These are phyloP conservation scores for Smutsia temminckii DNA, from an alignment of 2,797 vertebrate species.

Conservation along the genomic window DNA sequence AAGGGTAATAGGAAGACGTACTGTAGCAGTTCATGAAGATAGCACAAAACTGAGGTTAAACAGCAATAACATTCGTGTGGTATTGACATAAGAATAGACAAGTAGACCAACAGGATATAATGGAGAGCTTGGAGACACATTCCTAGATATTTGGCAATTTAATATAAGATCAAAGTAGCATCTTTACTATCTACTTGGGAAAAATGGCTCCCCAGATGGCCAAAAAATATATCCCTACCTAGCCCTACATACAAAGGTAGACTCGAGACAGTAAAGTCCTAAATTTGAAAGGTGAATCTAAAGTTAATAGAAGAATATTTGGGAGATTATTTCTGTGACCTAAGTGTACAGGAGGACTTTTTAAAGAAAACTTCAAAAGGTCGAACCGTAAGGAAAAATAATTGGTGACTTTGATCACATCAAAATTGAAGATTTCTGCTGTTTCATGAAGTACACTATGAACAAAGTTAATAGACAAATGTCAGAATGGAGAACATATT, in stretches of 20 bases:
- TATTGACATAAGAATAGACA: background rate
- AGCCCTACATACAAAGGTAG: background rate
- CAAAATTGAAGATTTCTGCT: constrained; percentile 46
- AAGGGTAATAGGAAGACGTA: background rate
- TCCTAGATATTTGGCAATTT: background rate
- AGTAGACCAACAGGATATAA: background rate
- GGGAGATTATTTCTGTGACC: constrained; percentile 53
- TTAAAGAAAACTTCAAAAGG: constrained; percentile 49
- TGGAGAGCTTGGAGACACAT: background rate
- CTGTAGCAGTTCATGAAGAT: background rate
- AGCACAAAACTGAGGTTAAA: background rate
- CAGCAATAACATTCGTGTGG: background rate
- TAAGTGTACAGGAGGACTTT: constrained; percentile 39
- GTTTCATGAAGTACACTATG: background rate
- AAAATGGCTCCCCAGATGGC: background rate
- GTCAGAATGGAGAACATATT: constrained; percentile 31
- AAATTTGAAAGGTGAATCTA: constrained; percentile 47
- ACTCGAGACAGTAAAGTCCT: background rate
- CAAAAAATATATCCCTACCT: background rate
- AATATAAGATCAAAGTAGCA: background rate
- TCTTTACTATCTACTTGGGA: too few species aligned
- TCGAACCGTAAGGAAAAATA: constrained; percentile 18
- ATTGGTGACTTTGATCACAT: background rate
- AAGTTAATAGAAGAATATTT: constrained; percentile 46
- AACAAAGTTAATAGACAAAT: constrained; percentile 47